Conservation (phyloP, 2,888 invertebrate genomes). For the Calliopum simillimum region DNA sequence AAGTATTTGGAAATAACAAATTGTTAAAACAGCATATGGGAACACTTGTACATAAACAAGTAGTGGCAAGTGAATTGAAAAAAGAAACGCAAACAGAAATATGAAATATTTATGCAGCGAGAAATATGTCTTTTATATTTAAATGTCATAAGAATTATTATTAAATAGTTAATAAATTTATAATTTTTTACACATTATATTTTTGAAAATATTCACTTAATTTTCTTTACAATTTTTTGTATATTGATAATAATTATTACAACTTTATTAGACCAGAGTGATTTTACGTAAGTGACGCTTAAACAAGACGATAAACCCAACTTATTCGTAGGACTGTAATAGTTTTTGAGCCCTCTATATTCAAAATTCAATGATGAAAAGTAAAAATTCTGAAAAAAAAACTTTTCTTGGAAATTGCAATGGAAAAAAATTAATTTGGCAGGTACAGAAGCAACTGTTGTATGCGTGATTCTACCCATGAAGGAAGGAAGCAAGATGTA, state of each 20-base stretch:
- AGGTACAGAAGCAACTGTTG: too few relatives aligned
- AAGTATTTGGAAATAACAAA: slow-evolving; percentile 43
- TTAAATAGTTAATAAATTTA: too few relatives aligned
- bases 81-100: neutral
- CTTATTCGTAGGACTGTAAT: too few relatives aligned
- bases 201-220: slow-evolving; percentile 13
- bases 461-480: too few relatives aligned
- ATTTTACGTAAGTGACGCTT: slow-evolving; percentile 4
- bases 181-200: slow-evolving; percentile 9
- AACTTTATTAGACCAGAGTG: neutral
- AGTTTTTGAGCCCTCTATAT: slow-evolving; percentile 1
- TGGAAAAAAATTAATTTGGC: too few relatives aligned
- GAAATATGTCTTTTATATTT: neutral
- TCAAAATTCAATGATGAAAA: too few relatives aligned
- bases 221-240: neutral
- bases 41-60: slow-evolving; percentile 41
- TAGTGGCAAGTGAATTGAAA: neutral
- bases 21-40: slow-evolving; percentile 42
- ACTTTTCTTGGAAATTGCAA: too few relatives aligned
- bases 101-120: neutral
- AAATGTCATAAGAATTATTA: neutral
- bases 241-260: neutral
- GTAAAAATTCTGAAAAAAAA: too few relatives aligned
- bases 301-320: slow-evolving; percentile 15
- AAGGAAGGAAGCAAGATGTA: too few relatives aligned